These are phyloP conservation scores for Hirtodrosophila duncani DNA, from an alignment of 2,888 invertebrate genomes.

Conservation along the genomic window DNA sequence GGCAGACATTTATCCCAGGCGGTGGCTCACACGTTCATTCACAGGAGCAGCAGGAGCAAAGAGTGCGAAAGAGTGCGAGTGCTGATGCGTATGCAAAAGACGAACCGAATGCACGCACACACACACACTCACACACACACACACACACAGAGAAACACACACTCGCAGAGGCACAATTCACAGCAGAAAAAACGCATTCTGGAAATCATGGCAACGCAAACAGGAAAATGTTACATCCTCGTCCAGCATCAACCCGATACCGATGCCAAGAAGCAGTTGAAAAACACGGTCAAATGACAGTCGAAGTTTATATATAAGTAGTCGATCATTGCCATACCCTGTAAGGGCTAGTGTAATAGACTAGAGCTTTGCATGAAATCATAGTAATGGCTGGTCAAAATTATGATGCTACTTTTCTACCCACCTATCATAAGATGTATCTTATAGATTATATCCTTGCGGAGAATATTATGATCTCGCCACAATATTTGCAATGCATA, in stretches of 20 bases:
- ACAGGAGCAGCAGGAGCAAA: slow-evolving; percentile 11
- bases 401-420: too few relatives aligned
- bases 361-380: too few relatives aligned
- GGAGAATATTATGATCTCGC: too few relatives aligned
- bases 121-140: slow-evolving; percentile 4
- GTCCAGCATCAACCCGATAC: slow-evolving; percentile 1
- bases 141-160: slow-evolving; percentile 5
- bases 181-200: slow-evolving; percentile 23
- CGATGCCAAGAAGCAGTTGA: slow-evolving; percentile 26
- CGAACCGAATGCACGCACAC: slow-evolving; percentile 6
- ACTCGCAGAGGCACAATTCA: neutral
- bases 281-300: slow-evolving; percentile 1
- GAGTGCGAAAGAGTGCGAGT: neutral
- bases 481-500: too few relatives aligned
- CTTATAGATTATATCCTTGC: too few relatives aligned
- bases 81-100: slow-evolving; percentile 3
- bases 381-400: too few relatives aligned
- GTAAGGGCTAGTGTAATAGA: too few relatives aligned
- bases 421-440: too few relatives aligned
- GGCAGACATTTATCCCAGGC: slow-evolving; percentile 30
- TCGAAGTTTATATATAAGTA: too few relatives aligned
- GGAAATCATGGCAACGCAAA: slow-evolving; percentile 67
- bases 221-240: slow-evolving; percentile 64
- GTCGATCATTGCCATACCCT: too few relatives aligned
- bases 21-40: slow-evolving; percentile 27